These are phyloP conservation scores for Notospermus geniculatus DNA, from an alignment of 1,140 invertebrate species.

Conservation along the genomic window DNA sequence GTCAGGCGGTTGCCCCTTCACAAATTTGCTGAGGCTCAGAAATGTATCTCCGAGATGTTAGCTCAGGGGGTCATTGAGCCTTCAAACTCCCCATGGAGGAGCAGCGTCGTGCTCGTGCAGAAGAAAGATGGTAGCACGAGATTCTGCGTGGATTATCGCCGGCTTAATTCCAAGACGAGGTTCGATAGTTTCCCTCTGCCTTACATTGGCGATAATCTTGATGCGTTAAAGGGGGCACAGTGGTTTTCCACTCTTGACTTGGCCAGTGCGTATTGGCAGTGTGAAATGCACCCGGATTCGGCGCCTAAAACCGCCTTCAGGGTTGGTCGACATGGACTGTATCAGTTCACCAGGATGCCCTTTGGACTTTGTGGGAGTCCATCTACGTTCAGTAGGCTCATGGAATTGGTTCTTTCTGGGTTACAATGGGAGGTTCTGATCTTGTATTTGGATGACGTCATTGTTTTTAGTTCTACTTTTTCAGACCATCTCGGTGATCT, in stretches of 20 bases:
- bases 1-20: slow-evolving; percentile 13
- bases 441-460: slow-evolving; percentile 26
- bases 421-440: slow-evolving; percentile 20
- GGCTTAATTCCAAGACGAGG: slow-evolving; percentile 32
- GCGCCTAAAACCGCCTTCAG: slow-evolving; percentile 46
- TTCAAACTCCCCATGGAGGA: slow-evolving; percentile 32
- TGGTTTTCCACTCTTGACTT: slow-evolving; percentile 31
- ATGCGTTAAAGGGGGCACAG: too few species aligned
- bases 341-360: slow-evolving; percentile 29
- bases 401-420: slow-evolving; percentile 25
- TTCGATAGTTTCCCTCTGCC: slow-evolving; percentile 31
- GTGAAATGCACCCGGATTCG: slow-evolving; percentile 41
- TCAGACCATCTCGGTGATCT: slow-evolving; percentile 10
- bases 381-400: slow-evolving; percentile 33
- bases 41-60: slow-evolving; percentile 11
- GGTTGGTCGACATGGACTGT: slow-evolving; percentile 18
- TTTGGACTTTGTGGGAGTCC: slow-evolving; percentile 8
- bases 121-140: slow-evolving; percentile 32
- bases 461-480: slow-evolving; percentile 16
- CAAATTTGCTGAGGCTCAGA: slow-evolving; percentile 10
- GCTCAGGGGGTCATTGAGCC: slow-evolving; percentile 33
- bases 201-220: slow-evolving; percentile 35
- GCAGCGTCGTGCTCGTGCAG: slow-evolving; percentile 34
- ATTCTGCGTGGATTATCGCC: too few species aligned
- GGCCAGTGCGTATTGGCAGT: slow-evolving; percentile 48